A percentile compares a stretch with the other conserved stretches of the same genome.
Evolutionary conservation across 2,888 invertebrate species (phyloP).

Genomic region (Calliphora vomitoria): DNA sequence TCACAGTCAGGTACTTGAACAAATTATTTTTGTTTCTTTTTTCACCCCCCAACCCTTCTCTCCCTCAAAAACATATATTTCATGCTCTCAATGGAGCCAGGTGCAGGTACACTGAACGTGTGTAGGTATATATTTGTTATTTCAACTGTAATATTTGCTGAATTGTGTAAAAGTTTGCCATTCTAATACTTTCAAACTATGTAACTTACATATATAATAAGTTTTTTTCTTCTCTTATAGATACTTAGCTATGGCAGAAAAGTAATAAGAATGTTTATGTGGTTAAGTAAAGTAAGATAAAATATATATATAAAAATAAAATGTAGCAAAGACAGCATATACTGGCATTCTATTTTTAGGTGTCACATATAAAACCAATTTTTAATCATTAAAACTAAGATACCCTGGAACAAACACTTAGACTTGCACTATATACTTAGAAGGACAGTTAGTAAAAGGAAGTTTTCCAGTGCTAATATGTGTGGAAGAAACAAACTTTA

Average conservation of each 20-base stretch:
- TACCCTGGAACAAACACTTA: neutral
- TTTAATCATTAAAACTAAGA: slow-evolving; percentile 6
- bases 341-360: slow-evolving; percentile 22
- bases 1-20: slow-evolving; percentile 40
- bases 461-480: neutral
- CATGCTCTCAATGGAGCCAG: neutral
- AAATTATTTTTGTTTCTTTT: slow-evolving; percentile 39
- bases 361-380: slow-evolving; percentile 16
- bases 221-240: too few species aligned
- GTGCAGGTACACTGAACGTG: too few species aligned
- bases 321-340: too few species aligned
- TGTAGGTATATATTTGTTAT: too few species aligned
- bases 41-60: neutral
- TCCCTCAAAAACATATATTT: neutral
- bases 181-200: neutral
- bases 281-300: neutral
- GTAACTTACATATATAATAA: neutral
- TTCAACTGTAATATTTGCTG: neutral
- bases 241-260: too few species aligned
- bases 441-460: too few species aligned
- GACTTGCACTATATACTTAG: too few species aligned
- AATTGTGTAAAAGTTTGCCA: slow-evolving; percentile 14
- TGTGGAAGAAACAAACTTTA: slow-evolving; percentile 11
- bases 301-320: neutral
- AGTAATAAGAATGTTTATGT: neutral